Evolutionary conservation across 2,888 invertebrate genomes (phyloP).

Genomic region (Hedya salicella): DNA sequence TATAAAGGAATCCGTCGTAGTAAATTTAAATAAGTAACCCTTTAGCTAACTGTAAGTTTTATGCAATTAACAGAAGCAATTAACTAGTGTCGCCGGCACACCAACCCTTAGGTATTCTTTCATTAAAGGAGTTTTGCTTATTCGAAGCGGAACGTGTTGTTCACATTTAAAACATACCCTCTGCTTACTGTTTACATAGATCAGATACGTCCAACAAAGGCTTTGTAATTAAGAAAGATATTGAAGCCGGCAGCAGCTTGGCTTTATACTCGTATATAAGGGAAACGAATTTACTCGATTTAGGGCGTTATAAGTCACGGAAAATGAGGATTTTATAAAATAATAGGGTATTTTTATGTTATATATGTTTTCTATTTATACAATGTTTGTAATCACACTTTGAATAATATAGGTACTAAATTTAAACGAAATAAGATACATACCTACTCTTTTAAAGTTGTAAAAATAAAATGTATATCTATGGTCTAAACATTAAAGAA

Average conservation of each 20-base stretch:
- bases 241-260: conserved; percentile 84
- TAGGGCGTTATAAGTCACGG: conserved; percentile 76
- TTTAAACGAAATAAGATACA: too few relatives aligned
- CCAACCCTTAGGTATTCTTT: conserved; percentile 71
- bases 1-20: background rate
- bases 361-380: background rate
- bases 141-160: conserved; percentile 81
- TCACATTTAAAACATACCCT: conserved; percentile 83
- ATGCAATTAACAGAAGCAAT: conserved; percentile 40
- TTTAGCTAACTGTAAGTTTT: conserved; percentile 23
- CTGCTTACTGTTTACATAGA: conserved; percentile 83
- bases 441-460: too few relatives aligned
- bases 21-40: conserved; percentile 7
- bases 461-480: too few relatives aligned
- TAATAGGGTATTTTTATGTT: conserved; percentile 39
- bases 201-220: conserved; percentile 85
- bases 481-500: too few relatives aligned
- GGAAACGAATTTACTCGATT: conserved; percentile 81
- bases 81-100: conserved; percentile 34
- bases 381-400: too few relatives aligned
- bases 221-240: conserved; percentile 85
- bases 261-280: conserved; percentile 80
- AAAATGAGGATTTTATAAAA: conserved; percentile 54
- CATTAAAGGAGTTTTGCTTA: conserved; percentile 78
- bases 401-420: too few relatives aligned